A percentile compares a stretch with the other conserved stretches of the same genome.
phyloP scores from a whole-genome alignment of 2,113 vertebrate species.

The Indicator indicator region DNA sequence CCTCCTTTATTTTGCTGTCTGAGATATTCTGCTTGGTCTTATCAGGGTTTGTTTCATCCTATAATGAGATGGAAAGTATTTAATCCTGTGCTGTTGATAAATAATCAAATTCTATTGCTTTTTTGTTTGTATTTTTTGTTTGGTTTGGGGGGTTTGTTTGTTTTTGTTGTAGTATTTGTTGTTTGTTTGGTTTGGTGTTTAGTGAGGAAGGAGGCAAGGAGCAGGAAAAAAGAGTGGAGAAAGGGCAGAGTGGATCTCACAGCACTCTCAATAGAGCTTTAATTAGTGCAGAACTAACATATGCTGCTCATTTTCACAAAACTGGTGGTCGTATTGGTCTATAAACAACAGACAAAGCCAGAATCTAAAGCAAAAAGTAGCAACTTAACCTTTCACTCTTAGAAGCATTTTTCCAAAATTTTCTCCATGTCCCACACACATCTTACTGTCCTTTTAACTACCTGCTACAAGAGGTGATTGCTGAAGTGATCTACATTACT shows the following conservation, averaged over 20 bases:
- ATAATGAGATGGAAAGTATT: not conserved
- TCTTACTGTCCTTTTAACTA: not conserved
- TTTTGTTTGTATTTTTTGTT: not conserved
- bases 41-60: not conserved
- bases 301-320: not conserved
- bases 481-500: not conserved
- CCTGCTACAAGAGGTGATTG: not conserved
- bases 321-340: not conserved
- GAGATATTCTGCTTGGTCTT: not conserved
- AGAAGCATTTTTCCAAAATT: not conserved
- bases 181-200: not conserved
- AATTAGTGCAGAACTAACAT: not conserved
- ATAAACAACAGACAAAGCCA: not conserved
- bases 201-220: not conserved
- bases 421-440: not conserved
- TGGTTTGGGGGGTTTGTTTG: not conserved
- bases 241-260: not conserved
- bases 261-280: not conserved
- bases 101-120: not conserved
- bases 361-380: not conserved
- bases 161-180: not conserved
- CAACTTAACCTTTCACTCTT: not conserved
- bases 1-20: not conserved
- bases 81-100: not conserved
- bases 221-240: not conserved